Percentiles rank a stretch among this genome's conserved stretches.
phyloP scores from a whole-genome alignment of 1,140 invertebrate genomes.

The Ostrea denselamellosa region DNA sequence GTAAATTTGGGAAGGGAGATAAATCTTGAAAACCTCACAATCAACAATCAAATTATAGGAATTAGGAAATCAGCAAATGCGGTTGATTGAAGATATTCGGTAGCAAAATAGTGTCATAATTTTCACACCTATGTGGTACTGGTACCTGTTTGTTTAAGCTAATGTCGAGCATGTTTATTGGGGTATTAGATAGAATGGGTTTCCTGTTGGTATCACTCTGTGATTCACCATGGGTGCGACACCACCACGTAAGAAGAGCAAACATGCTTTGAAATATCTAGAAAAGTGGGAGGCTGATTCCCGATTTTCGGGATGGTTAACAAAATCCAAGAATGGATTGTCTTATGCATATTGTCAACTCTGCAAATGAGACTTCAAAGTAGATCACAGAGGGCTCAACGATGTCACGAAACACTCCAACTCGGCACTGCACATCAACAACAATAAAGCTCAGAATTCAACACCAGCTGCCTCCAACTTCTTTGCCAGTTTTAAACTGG shows the following conservation, averaged over 20 bases:
- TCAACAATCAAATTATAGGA: no score
- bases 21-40: no score
- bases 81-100: no score
- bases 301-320: background rate
- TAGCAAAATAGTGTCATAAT: no score
- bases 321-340: background rate
- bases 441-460: slow-evolving; percentile 1
- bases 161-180: no score
- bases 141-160: no score
- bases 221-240: slow-evolving; percentile 21
- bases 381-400: slow-evolving; percentile 29
- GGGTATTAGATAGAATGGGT: no score
- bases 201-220: no score
- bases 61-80: no score
- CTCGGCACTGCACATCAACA: background rate
- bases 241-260: slow-evolving; percentile 1
- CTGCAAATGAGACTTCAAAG: slow-evolving; percentile 36
- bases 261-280: background rate
- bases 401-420: slow-evolving; percentile 3
- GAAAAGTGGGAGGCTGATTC: background rate
- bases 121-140: no score
- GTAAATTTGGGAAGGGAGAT: no score
- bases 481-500: background rate
- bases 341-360: background rate
- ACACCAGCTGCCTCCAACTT: background rate